Evolutionary conservation across 2,888 invertebrate species (phyloP).

Genomic region (Eilema caniola): DNA sequence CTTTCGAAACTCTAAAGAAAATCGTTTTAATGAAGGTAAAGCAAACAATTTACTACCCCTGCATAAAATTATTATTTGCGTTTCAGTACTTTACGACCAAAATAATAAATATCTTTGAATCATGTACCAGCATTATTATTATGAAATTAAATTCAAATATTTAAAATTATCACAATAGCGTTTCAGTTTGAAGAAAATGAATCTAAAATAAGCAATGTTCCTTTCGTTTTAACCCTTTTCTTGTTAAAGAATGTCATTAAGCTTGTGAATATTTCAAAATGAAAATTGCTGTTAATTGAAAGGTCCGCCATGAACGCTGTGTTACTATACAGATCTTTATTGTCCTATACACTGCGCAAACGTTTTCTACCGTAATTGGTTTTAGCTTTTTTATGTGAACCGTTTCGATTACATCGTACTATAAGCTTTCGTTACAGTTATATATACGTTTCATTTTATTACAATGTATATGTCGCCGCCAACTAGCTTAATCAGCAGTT

Average conservation of each 20-base stretch:
- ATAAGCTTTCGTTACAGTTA: not conserved
- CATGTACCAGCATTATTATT: not conserved
- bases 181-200: constrained; percentile 26
- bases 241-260: constrained; percentile 47
- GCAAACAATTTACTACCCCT: too few relatives aligned
- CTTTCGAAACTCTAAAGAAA: too few relatives aligned
- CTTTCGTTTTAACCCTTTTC: constrained; percentile 35
- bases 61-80: too few relatives aligned
- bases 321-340: constrained; percentile 41
- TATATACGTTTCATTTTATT: not conserved
- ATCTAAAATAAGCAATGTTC: constrained; percentile 43
- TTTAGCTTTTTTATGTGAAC: constrained; percentile 50
- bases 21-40: too few relatives aligned
- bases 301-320: constrained; percentile 16
- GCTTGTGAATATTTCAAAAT: constrained; percentile 51
- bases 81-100: too few relatives aligned
- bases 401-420: constrained; percentile 19
- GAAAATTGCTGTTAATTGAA: constrained; percentile 44
- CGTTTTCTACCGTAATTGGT: constrained; percentile 48
- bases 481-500: too few relatives aligned
- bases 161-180: not conserved
- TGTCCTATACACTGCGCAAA: constrained; percentile 40
- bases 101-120: not conserved
- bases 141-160: not conserved
- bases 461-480: not conserved